Base-by-base conservation (phyloP, 1,140 invertebrate genomes). In the Drosophila triauraria region DNA sequence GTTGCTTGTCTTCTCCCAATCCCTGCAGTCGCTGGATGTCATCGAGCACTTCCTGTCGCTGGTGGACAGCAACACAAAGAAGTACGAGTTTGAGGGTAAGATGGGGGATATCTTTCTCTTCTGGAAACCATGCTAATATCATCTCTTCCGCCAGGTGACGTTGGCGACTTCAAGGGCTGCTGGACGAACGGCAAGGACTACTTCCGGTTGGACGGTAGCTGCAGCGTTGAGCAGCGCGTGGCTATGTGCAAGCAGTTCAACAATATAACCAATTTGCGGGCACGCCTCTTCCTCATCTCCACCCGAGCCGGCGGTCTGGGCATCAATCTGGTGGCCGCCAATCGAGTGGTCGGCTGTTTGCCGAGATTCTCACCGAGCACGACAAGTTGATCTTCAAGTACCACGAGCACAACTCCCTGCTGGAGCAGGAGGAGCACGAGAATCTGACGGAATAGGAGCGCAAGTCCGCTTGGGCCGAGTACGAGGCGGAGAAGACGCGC, bases 271-370 rank as follows among this genome's bases (percentile, higher is more conserved):
- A 98, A 98, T 91, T 95, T 95, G 10, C 95, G 96, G 93, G 95
- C 95, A 0, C 94, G 98, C 82, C 94, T 99, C 23, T 99, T 99
- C 93, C 94, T 99, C 9, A 98, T 99, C 81, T 99, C 98, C 2
- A 99, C 98, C 0, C 95, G 96, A 80, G 99, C 99, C 63, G 99
- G 99, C 43, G 98, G 98, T 7, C 94, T 99, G 17, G 99, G 98
- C 53, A 98, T 98, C 59, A 99, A 99, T 94, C 94, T 99, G 80
- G 96, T 97, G 15, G 98, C 96, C 0, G 99, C 99, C 3, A 99
- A 99, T 93, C 94, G 99, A 64, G 98, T 99, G 1, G 96, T 99
- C 93, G 95, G 9, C 91, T 99, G 27, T 94, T 99, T 78, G 97
- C 97, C 0, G 97, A 98, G 75, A 94, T 99, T 75, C 94, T 99